phyloP scores from a whole-genome alignment of 2,888 invertebrate genomes.

The Acronicta psi region DNA sequence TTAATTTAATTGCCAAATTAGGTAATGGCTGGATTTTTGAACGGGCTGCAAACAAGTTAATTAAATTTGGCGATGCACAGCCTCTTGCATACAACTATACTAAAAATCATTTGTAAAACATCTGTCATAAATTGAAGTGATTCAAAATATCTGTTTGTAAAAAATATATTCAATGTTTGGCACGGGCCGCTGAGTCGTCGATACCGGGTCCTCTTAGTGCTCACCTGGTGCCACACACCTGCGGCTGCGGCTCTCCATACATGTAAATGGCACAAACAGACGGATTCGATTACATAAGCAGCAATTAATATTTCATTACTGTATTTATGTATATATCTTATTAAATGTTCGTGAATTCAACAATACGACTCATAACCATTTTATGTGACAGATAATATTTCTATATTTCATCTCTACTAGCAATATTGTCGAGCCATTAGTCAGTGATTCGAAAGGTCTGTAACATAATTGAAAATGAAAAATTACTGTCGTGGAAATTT shows the following conservation, averaged over 20 bases:
- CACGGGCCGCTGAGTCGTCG: conserved; percentile 71
- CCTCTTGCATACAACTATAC: conserved; percentile 32
- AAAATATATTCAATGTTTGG: conserved; percentile 64
- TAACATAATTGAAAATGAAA: conserved; percentile 54
- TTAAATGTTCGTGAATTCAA: not conserved
- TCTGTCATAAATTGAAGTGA: conserved; percentile 10
- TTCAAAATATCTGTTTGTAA: conserved; percentile 22
- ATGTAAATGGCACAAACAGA: conserved; percentile 56
- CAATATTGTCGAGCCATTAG: conserved; percentile 40
- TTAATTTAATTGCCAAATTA: conserved; percentile 74
- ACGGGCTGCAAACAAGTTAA: conserved; percentile 57
- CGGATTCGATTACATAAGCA: conserved; percentile 33
- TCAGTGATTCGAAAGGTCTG: conserved; percentile 40
- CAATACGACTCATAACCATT: conserved; percentile 12
- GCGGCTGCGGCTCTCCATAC: conserved; percentile 65
- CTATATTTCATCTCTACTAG: conserved; percentile 38
- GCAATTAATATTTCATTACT: conserved; percentile 20
- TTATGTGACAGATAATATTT: conserved; percentile 21
- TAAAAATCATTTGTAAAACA: conserved; percentile 19
- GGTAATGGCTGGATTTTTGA: conserved; percentile 62
- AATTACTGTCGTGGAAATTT: conserved; percentile 52
- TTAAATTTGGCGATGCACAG: conserved; percentile 46
- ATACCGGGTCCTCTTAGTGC: conserved; percentile 64
- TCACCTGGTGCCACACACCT: conserved; percentile 72
- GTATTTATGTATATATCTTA: conserved; percentile 1